Percentiles rank a stretch among this genome's conserved stretches.
Evolutionary conservation across 1,140 invertebrate species (phyloP).

Genomic region (Varroa destructor): DNA sequence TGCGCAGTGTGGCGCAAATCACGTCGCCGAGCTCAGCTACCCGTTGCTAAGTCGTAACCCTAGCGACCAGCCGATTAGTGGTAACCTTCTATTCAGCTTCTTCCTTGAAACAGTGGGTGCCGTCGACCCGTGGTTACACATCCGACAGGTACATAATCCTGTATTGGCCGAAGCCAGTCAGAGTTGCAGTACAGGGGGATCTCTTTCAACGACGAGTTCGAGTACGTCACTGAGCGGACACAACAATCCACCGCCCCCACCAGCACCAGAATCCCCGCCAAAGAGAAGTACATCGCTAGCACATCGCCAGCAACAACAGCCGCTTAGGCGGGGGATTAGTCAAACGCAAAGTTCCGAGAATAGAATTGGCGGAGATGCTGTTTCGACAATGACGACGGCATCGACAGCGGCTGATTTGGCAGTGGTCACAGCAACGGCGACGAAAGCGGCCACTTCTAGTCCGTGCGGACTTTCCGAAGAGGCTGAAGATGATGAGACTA

Average conservation of each 20-base stretch:
- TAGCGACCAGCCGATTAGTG: conserved; percentile 7
- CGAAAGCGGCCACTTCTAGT: too few relatives aligned
- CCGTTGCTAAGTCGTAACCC: conserved; percentile 11
- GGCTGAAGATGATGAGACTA: too few relatives aligned
- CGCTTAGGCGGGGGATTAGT: too few relatives aligned
- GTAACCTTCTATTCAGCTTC: conserved; percentile 20
- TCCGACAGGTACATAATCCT: conserved; percentile 35
- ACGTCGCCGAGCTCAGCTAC: conserved; percentile 26
- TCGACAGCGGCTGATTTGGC: too few relatives aligned
- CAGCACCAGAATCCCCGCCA: conserved; percentile 25
- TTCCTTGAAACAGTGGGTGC: conserved; percentile 20
- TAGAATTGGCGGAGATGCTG: too few relatives aligned
- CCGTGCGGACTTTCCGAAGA: too few relatives aligned
- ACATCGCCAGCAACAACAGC: neutral
- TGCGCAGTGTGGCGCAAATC: conserved; percentile 3
- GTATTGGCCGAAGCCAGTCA: conserved; percentile 30
- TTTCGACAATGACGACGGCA: too few relatives aligned
- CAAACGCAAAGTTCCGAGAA: too few relatives aligned
- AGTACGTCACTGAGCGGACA: conserved; percentile 17
- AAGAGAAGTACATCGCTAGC: conserved; percentile 14
- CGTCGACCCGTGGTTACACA: conserved; percentile 35
- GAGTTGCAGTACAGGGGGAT: neutral
- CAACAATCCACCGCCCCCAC: conserved; percentile 9
- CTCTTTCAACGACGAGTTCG: conserved; percentile 20
- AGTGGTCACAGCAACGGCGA: too few relatives aligned